Evolutionary conservation across 2,888 invertebrate genomes (phyloP), one percentile per base, ranked within the genome.

Genomic region (Zhengitettix transpicula): DNA sequence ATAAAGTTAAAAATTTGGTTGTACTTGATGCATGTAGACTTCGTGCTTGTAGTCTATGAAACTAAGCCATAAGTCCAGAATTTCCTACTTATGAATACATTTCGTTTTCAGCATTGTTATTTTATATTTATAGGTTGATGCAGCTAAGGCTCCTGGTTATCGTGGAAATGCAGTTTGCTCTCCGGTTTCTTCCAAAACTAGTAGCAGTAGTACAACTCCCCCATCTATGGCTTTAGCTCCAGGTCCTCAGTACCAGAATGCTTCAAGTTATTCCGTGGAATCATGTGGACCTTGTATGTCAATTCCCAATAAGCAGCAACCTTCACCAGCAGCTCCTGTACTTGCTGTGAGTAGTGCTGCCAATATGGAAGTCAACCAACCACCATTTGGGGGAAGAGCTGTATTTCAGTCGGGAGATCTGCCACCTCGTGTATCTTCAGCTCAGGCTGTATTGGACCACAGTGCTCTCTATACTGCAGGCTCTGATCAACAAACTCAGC

Each of bases 71-170:
- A n/a, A n/a, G n/a, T n/a, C n/a, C n/a, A n/a, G 28, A 28, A 28
- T 28, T 28, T 28, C 28, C 2, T 28, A 5, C 28, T 28, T 28
- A 7, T 28, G 7, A 28, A 28, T 28, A 28, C 7, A 7, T 28
- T 28, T 28, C 7, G 28, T 7, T 28, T 5, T 28, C 7, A 28
- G 7, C 28, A 28, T 5, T 28, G 2, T 28, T 28, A 28, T 28
- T 28, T 28, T 5, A 28, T 28, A 15, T 42, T 58, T 61, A 28
- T 75, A 85, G 76, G 90, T 85, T 63, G 92, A 93, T 75, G 88
- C 87, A 8, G 84, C 89, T 55, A 94, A 93, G 74, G 93, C 93
- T 61, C 93, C 93, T 0, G 93, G 93, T 1, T 94, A 93, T 73
- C 82, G 92, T 68, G 89, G 87, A 58, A 84, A 80, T 57, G 79